These are phyloP conservation scores for Leptinotarsa rubiginosa DNA, from an alignment of 2,888 invertebrate genomes.

Conservation along the genomic window DNA sequence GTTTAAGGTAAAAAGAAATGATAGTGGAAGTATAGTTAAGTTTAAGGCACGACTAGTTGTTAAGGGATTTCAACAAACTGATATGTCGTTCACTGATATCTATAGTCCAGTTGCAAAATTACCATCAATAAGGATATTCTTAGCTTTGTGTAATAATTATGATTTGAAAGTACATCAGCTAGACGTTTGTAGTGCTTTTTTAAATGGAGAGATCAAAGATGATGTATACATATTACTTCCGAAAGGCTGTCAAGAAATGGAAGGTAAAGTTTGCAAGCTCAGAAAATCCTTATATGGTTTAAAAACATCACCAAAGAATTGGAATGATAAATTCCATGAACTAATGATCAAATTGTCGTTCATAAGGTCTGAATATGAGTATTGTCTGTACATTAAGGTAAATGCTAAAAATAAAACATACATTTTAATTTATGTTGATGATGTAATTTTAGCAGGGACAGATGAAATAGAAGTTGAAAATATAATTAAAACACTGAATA, in stretches of 20 bases:
- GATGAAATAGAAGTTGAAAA: slow-evolving; percentile 29
- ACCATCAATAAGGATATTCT: slow-evolving; percentile 26
- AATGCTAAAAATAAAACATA: background rate
- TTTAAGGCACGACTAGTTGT: slow-evolving; percentile 20
- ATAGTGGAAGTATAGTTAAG: background rate
- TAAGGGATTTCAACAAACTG: slow-evolving; percentile 24
- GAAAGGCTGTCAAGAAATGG: slow-evolving; percentile 21
- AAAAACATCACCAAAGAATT: slow-evolving; percentile 44
- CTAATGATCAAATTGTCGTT: slow-evolving; percentile 31
- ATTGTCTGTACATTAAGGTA: slow-evolving; percentile 27
- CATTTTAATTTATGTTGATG: slow-evolving; percentile 30
- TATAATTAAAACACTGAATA: slow-evolving; percentile 27
- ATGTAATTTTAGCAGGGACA: slow-evolving; percentile 28
- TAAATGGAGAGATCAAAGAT: slow-evolving; percentile 38
- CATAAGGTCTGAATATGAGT: slow-evolving; percentile 30
- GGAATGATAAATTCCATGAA: slow-evolving; percentile 44
- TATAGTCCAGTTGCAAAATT: slow-evolving; percentile 35
- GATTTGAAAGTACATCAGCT: slow-evolving; percentile 28
- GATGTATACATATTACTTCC: slow-evolving; percentile 34
- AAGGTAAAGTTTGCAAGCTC: background rate
- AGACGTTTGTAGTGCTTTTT: slow-evolving; percentile 38
- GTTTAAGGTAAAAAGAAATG: slow-evolving; percentile 18
- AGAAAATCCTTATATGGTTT: slow-evolving; percentile 45
- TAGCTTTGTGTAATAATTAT: slow-evolving; percentile 29
- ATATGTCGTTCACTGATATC: slow-evolving; percentile 27